These are phyloP conservation scores for Poeciliopsis presidionis DNA, from an alignment of 2,797 vertebrate species.

Conservation along the genomic window DNA sequence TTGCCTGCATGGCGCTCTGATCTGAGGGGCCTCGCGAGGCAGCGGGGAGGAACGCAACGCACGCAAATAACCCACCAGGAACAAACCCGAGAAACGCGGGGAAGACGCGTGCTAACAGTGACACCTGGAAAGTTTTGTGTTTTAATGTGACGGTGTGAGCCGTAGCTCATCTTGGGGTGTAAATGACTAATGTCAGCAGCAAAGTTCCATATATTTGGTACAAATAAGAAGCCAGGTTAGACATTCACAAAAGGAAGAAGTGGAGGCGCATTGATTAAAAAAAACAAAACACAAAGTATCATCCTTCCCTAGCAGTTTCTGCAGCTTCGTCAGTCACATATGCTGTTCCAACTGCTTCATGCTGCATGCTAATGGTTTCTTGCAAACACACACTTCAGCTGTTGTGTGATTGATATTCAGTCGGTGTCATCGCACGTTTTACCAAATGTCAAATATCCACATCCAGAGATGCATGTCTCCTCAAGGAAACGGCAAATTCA, in stretches of 20 bases:
- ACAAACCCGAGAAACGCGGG: neutral
- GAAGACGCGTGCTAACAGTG: neutral
- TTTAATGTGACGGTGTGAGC: slow-evolving; percentile 1
- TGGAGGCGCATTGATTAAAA: slow-evolving; percentile 10
- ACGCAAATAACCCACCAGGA: slow-evolving; percentile 36
- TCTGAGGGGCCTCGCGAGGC: slow-evolving; percentile 39
- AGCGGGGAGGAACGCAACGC: slow-evolving; percentile 21
- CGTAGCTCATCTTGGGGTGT: neutral
- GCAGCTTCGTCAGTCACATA: slow-evolving; percentile 42
- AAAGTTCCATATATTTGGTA: neutral
- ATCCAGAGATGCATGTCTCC: neutral
- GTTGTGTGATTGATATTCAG: slow-evolving; percentile 20
- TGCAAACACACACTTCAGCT: slow-evolving; percentile 19
- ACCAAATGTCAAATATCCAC: slow-evolving; percentile 2
- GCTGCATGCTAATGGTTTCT: slow-evolving; percentile 31
- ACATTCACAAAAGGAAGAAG: slow-evolving; percentile 12
- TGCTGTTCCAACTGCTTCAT: slow-evolving; percentile 39
- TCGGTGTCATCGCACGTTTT: neutral
- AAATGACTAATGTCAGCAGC: neutral
- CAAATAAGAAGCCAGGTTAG: neutral
- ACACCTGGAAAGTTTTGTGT: neutral
- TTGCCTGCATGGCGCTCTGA: slow-evolving; percentile 51
- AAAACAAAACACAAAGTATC: neutral
- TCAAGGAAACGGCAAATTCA: neutral
- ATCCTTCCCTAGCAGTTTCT: slow-evolving; percentile 37